phyloP scores from a whole-genome alignment of 2,113 vertebrate genomes.

The Phylloscopus trochiloides region DNA sequence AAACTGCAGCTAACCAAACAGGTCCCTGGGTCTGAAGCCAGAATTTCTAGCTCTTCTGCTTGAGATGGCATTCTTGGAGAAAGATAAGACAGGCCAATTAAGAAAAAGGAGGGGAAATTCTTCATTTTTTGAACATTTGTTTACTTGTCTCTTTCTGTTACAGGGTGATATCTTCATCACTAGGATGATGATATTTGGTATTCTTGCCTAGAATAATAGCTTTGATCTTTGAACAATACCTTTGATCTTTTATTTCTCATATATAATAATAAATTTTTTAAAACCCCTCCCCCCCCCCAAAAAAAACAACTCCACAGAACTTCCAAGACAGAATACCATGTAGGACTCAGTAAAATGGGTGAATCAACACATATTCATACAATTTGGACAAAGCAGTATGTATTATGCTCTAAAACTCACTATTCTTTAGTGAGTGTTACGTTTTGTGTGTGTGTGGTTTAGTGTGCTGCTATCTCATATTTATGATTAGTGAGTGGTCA shows the following conservation, averaged over 20 bases:
- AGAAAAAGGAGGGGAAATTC: not conserved
- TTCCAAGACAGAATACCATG: not conserved
- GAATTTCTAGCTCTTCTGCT: not conserved
- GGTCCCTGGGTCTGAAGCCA: not conserved
- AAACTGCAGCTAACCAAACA: constrained; percentile 6
- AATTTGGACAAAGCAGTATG: not conserved
- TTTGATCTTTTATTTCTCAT: not conserved
- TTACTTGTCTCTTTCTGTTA: constrained; percentile 12
- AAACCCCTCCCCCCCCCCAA: accelerated
- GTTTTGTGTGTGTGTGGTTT: not conserved
- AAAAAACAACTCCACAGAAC: not conserved
- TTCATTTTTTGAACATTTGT: not conserved
- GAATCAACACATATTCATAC: not conserved
- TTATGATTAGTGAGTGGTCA: not conserved
- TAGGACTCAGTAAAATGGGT: not conserved
- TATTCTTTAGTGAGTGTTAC: not conserved
- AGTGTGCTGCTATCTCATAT: not conserved
- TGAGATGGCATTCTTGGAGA: constrained; percentile 14
- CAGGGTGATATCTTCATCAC: not conserved
- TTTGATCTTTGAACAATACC: not conserved
- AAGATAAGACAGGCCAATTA: not conserved
- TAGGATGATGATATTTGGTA: not conserved
- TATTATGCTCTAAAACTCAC: not conserved
- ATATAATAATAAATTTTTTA: not conserved
- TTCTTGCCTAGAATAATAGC: constrained; percentile 29